Conservation (phyloP, 35 echinoderm and acorn worm species). For the Stichopus chloronotus region DNA sequence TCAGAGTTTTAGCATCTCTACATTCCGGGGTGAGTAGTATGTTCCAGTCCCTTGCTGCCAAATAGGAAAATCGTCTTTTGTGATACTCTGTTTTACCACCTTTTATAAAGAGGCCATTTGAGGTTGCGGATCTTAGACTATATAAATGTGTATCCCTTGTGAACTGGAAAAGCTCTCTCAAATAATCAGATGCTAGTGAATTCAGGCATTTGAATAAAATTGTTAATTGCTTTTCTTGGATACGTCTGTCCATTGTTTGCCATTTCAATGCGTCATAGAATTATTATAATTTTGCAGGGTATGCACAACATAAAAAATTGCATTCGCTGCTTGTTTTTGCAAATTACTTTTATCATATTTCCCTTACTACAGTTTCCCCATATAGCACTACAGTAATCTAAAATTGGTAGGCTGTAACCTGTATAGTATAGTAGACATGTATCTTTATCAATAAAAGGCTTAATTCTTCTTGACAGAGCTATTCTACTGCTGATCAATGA, state of each 20-base stretch:
- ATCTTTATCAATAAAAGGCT: constrained; percentile 16
- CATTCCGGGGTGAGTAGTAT: neutral
- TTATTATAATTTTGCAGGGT: neutral
- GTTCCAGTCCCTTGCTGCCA: neutral
- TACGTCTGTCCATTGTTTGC: no score
- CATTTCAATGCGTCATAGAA: neutral
- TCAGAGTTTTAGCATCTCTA: neutral
- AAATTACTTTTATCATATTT: neutral
- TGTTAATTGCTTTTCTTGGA: neutral
- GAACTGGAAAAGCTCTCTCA: neutral
- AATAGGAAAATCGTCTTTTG: neutral
- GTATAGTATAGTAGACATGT: neutral
- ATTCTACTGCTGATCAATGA: neutral
- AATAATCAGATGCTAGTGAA: neutral
- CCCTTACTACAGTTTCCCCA: constrained; percentile 8
- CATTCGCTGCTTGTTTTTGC: neutral
- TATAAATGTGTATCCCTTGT: neutral
- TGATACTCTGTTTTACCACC: neutral
- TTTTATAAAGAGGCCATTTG: neutral
- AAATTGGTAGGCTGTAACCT: constrained; percentile 1
- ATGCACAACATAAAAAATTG: neutral
- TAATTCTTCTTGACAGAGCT: constrained; percentile 24
- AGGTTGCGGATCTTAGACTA: neutral
- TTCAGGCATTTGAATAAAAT: neutral
- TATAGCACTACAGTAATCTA: constrained; percentile 19